Conservation (phyloP, 2,113 vertebrate species). For the Perca schrenkii region DNA sequence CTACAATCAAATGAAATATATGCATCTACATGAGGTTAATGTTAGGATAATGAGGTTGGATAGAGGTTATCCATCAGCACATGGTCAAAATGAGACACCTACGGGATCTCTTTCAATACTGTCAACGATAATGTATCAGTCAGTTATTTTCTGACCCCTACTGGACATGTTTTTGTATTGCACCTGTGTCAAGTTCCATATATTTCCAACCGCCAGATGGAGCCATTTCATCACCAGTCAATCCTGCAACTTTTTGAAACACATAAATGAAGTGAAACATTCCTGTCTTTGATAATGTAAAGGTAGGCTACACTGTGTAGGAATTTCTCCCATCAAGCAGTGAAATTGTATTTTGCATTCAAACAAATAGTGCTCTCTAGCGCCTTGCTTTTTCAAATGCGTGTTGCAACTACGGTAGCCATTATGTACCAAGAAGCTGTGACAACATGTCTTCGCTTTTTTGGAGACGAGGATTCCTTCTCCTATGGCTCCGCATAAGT, state of each 20-base stretch:
- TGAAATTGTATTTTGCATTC: no score
- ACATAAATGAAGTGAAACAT: neutral
- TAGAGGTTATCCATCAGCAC: neutral
- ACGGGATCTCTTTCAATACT: neutral
- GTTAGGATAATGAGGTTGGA: neutral
- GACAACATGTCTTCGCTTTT: no score
- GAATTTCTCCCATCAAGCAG: no score
- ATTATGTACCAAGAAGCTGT: no score
- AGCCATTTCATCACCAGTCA: neutral
- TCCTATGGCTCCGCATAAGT: no score
- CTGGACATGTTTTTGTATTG: conserved; percentile 10
- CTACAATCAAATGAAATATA: neutral
- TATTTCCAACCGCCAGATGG: conserved; percentile 52
- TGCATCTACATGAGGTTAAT: neutral
- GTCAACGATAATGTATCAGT: neutral
- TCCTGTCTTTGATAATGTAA: neutral
- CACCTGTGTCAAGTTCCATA: neutral
- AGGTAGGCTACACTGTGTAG: no score
- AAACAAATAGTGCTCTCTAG: no score
- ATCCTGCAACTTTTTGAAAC: neutral
- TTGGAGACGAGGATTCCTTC: no score
- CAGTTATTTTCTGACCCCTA: conserved; percentile 41
- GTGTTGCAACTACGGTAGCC: no score
- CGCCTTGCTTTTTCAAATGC: no score
- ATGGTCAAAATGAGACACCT: neutral